These are phyloP conservation scores for Phoeniculus purpureus DNA, from an alignment of 2,797 vertebrate genomes.

Conservation along the genomic window DNA sequence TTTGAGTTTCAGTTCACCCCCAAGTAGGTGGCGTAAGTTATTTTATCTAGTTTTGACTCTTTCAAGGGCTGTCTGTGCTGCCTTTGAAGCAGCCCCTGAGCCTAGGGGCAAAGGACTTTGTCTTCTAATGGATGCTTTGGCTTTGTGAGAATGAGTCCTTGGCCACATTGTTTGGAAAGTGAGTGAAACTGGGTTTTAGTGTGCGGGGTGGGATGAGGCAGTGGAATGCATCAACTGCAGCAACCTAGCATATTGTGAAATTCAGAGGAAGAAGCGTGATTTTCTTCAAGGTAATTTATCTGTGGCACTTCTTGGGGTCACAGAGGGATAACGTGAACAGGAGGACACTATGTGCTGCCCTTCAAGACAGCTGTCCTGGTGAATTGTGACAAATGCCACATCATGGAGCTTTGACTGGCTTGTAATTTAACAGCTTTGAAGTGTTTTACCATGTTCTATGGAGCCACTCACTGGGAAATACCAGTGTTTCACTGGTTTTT, in stretches of 20 bases:
- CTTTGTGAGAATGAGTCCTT: not conserved
- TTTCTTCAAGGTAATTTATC: not conserved
- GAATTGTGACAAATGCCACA: not conserved
- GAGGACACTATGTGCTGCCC: too few species aligned
- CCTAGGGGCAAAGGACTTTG: accelerated
- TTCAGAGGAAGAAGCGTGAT: not conserved
- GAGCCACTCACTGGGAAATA: not conserved
- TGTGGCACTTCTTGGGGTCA: not conserved
- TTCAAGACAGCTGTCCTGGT: not conserved
- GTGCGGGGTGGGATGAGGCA: not conserved
- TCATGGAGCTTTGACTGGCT: not conserved
- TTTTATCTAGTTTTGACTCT: not conserved
- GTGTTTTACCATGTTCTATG: not conserved
- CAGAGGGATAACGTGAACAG: not conserved
- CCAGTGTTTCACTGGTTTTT: not conserved
- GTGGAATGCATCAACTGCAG: not conserved
- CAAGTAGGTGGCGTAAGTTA: not conserved
- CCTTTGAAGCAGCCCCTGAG: not conserved
- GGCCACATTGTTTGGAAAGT: not conserved
- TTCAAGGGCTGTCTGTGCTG: not conserved
- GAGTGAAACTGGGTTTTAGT: not conserved
- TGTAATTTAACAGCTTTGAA: not conserved
- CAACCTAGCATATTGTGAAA: not conserved
- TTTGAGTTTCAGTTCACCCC: not conserved
- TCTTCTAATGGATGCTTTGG: not conserved